Conservation (phyloP, 35 echinoderm and acorn worm species). For the Lytechinus variegatus region DNA sequence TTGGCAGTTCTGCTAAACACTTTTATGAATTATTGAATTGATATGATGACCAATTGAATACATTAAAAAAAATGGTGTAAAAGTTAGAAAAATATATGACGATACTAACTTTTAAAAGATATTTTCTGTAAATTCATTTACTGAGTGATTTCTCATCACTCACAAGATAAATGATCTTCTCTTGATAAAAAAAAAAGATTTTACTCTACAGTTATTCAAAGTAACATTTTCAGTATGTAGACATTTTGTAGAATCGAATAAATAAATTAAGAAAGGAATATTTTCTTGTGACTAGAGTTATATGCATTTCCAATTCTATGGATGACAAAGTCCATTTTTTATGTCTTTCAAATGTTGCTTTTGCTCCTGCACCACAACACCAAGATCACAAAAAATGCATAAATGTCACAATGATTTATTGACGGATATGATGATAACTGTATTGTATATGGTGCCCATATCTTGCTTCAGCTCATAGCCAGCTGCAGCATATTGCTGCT, state of each 20-base stretch:
- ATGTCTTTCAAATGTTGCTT: neutral
- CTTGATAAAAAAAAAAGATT: too few relatives aligned
- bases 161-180: too few relatives aligned
- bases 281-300: neutral
- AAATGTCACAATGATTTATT: neutral
- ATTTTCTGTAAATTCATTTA: neutral
- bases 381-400: neutral
- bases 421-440: neutral
- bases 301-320: neutral
- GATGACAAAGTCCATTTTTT: neutral
- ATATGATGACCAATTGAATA: too few relatives aligned
- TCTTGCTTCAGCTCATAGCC: neutral
- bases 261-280: neutral
- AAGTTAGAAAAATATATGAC: too few relatives aligned
- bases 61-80: too few relatives aligned
- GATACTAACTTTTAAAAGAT: too few relatives aligned
- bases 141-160: neutral
- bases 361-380: neutral
- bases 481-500: neutral
- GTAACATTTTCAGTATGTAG: neutral
- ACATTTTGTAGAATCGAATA: neutral
- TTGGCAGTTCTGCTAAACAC: too few relatives aligned
- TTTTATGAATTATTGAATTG: too few relatives aligned
- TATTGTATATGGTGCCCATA: neutral
- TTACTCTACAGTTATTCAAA: neutral